Conservation (phyloP, 2,113 vertebrate genomes). For the Emydocephalus ijimae region DNA sequence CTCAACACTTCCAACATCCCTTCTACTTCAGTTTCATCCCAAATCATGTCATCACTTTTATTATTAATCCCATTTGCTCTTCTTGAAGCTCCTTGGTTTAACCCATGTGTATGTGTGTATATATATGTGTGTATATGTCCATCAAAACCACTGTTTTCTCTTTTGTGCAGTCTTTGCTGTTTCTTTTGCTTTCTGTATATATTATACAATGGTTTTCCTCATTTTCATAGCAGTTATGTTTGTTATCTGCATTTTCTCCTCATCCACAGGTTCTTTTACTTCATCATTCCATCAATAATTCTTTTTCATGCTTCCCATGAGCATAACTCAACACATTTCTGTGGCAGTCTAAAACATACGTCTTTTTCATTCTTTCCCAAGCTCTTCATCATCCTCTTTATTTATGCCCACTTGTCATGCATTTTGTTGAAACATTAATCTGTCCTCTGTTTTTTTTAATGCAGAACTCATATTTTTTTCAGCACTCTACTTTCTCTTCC, state of each 20-base stretch:
- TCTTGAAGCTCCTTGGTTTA: neutral
- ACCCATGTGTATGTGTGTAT: neutral
- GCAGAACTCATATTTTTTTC: neutral
- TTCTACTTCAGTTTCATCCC: neutral
- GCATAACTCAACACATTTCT: neutral
- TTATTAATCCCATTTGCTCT: neutral
- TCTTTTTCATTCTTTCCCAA: neutral
- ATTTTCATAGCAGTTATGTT: neutral
- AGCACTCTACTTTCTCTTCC: neutral
- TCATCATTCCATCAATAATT: neutral
- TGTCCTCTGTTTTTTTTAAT: neutral
- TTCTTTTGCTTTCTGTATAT: neutral
- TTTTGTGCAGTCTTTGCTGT: neutral
- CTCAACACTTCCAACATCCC: neutral
- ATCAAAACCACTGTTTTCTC: neutral
- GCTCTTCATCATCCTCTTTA: neutral
- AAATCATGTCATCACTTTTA: neutral
- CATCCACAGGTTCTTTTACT: neutral
- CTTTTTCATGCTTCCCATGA: neutral
- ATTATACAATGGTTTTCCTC: neutral
- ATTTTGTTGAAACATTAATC: neutral
- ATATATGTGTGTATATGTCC: too few species aligned
- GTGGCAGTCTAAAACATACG: neutral
- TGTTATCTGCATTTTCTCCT: neutral
- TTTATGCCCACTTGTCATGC: neutral